Base-by-base conservation (phyloP, 2,888 invertebrate genomes). In the Protonemura montana region DNA sequence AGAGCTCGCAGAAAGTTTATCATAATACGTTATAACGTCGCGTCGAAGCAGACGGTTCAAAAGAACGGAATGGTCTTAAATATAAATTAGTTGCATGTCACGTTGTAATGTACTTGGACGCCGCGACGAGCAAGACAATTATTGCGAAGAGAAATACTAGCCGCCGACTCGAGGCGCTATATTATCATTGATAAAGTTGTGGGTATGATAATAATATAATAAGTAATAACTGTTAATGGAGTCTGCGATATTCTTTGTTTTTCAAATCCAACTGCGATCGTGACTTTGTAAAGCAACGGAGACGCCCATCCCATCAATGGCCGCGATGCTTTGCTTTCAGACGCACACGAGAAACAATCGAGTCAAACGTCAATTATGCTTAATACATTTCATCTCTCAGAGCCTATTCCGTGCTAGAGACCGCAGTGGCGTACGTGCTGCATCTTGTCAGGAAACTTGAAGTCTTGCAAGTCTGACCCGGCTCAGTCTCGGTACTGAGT, bases 241-340 rank as follows among this genome's bases (percentile, higher is more conserved):
- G 81, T 85, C 85, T 78, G 85, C 85, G 30, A 83, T 30, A 82
- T 76, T 76, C 87, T 87, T 85, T 87, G 87, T 85, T 86, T 21
- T 86, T 76, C 30, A 42, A 59, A 28, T 81, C 35, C 10, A 81
- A 29, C 86, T 30, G 30, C 76, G 29, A 81, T 87, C 87, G 87
- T 87, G 87, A 87, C 87, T 85, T 85, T 76, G 29, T 85, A 28
- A 41, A 30, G 29, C 81, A 27, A 28, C 76, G 87, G 84, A 30
- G 81, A 86, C 86, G 86, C 86, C 86, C 86, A 86, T 81, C 86
- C 86, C 86, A 86, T 81, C 29, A 80, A 86, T 86, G 85, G 84
- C 84, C 81, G 80, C 78, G 35, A n/a, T 29, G 85, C 27, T n/a
- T 83, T 30, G 41, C 25, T n/a, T 26, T 28, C 76, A 30, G 83